Evolutionary conservation across 1,140 invertebrate species (phyloP).

Genomic region (Drosophila tropicalis): DNA sequence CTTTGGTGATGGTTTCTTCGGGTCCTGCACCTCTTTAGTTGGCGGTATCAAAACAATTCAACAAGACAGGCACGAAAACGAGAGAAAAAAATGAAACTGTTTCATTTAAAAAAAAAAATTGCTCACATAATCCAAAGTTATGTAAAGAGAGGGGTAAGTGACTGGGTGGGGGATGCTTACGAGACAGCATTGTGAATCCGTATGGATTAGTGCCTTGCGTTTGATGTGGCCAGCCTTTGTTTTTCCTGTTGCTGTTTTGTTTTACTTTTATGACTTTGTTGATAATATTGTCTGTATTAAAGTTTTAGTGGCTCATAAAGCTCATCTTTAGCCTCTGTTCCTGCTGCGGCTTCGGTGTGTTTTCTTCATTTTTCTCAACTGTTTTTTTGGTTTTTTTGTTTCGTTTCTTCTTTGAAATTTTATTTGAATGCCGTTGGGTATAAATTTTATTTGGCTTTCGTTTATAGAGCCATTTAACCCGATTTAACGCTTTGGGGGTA

Average conservation of each 20-base stretch:
- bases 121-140: neutral
- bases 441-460: slow-evolving; percentile 50
- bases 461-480: slow-evolving; percentile 47
- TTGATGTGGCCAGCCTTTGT: slow-evolving; percentile 44
- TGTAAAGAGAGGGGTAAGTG: neutral
- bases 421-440: slow-evolving; percentile 30
- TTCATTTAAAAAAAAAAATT: neutral
- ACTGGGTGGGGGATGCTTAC: neutral
- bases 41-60: neutral
- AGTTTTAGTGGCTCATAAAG: slow-evolving; percentile 47
- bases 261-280: slow-evolving; percentile 58
- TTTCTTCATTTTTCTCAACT: slow-evolving; percentile 2
- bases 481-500: slow-evolving; percentile 17
- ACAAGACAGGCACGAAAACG: neutral
- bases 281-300: slow-evolving; percentile 40
- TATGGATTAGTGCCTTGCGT: slow-evolving; percentile 40
- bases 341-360: neutral
- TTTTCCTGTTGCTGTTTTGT: slow-evolving; percentile 23
- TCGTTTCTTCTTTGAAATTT: slow-evolving; percentile 4
- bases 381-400: slow-evolving; percentile 12
- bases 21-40: neutral
- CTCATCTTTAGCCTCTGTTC: neutral
- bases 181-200: slow-evolving; percentile 23
- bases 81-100: neutral
- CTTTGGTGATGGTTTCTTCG: no score